These are phyloP conservation scores for Podarcis raffonei DNA, from an alignment of 2,113 vertebrate genomes.

Conservation along the genomic window DNA sequence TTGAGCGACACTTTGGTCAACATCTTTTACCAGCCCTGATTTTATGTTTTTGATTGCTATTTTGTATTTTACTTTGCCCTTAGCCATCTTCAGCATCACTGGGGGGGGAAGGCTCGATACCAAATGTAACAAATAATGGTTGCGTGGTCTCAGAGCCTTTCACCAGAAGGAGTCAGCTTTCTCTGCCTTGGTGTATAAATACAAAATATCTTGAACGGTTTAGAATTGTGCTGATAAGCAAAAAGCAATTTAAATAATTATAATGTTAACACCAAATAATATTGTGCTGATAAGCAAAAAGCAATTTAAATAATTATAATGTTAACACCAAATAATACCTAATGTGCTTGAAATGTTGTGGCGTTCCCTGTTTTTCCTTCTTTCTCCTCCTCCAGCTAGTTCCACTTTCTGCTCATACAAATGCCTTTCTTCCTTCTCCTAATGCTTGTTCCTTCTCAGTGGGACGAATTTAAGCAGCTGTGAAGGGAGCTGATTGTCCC, in stretches of 20 bases:
- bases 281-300: neutral
- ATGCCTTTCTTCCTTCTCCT: neutral
- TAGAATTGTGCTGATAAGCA: neutral
- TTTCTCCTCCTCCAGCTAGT: neutral
- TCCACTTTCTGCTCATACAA: neutral
- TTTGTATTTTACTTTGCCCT: neutral
- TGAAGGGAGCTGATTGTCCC: conserved; percentile 38
- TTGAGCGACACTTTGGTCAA: neutral
- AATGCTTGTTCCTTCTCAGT: neutral
- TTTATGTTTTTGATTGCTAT: neutral
- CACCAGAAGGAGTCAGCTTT: neutral
- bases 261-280: neutral
- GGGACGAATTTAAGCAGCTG: conserved; percentile 45
- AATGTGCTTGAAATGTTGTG: neutral
- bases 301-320: neutral
- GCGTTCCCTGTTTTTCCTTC: neutral
- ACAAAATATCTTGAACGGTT: neutral
- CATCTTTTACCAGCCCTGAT: neutral
- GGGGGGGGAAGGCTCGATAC: neutral
- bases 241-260: neutral
- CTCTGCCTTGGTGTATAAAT: neutral
- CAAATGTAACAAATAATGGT: neutral
- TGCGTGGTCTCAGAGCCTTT: neutral
- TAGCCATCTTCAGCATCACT: neutral
- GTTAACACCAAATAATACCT: neutral